Percentiles rank a stretch among this genome's conserved stretches.
Evolutionary conservation across 2,888 invertebrate genomes (phyloP).

Genomic region (Aethes cnicana): DNA sequence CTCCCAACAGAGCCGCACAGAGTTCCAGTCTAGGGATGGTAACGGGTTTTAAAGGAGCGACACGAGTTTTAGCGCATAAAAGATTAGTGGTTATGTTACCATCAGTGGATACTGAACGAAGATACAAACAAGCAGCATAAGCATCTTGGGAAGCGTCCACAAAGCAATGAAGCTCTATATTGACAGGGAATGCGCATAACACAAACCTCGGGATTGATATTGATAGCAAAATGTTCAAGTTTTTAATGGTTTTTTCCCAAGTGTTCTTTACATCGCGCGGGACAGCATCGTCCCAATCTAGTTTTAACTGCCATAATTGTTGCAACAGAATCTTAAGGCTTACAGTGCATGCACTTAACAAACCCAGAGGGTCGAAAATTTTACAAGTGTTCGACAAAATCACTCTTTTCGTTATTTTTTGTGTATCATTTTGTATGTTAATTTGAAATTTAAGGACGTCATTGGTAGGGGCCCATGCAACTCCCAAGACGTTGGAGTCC

Average conservation of each 20-base stretch:
- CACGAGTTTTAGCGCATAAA: conserved; percentile 3
- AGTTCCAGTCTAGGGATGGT: conserved; percentile 1
- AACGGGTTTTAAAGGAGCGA: background rate
- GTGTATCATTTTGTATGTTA: background rate
- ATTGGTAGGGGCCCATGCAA: background rate
- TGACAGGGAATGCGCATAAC: background rate
- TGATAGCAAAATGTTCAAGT: background rate
- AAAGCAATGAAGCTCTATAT: background rate
- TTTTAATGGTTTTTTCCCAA: background rate
- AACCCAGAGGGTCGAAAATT: no score
- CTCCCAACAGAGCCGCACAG: conserved; percentile 3
- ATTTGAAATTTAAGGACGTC: background rate
- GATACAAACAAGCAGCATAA: background rate
- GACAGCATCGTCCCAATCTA: background rate
- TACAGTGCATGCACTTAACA: background rate
- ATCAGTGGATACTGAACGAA: background rate
- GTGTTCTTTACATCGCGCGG: background rate
- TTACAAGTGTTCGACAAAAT: conserved; percentile 1
- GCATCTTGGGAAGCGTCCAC: conserved; percentile 1
- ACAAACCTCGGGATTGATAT: background rate
- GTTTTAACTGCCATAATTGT: background rate
- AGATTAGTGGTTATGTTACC: background rate
- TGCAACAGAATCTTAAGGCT: background rate
- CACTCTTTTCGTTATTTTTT: background rate
- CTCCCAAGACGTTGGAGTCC: conserved; percentile 4